These are phyloP conservation scores for Rhodophaea formosa DNA, from an alignment of 2,888 invertebrate species.

Conservation along the genomic window DNA sequence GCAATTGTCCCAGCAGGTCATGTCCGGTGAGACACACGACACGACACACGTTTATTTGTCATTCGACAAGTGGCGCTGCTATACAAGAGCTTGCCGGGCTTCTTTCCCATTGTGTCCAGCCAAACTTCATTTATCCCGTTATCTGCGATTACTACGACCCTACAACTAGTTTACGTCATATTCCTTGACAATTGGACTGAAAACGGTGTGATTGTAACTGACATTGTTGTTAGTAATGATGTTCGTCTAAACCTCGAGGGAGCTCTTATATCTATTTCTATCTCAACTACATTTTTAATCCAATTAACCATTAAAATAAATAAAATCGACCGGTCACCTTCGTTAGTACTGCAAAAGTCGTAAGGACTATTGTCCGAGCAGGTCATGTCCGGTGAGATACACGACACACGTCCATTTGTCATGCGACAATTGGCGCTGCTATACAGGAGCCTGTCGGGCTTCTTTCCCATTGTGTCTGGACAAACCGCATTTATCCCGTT, in stretches of 20 bases:
- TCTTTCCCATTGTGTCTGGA: slow-evolving; percentile 23
- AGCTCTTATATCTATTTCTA: too few relatives aligned
- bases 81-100: slow-evolving; percentile 11
- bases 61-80: slow-evolving; percentile 16
- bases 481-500: slow-evolving; percentile 29
- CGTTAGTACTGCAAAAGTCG: too few relatives aligned
- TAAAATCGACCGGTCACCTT: too few relatives aligned
- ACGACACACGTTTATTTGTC: slow-evolving; percentile 58
- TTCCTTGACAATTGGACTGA: too few relatives aligned
- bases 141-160: slow-evolving; percentile 37
- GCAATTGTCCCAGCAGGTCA: slow-evolving; percentile 30
- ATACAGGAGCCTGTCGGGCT: slow-evolving; percentile 10
- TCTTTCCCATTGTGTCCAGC: slow-evolving; percentile 22
- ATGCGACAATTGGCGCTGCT: slow-evolving; percentile 16
- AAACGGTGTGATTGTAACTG: too few relatives aligned
- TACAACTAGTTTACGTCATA: slow-evolving; percentile 38
- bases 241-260: too few relatives aligned
- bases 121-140: slow-evolving; percentile 29
- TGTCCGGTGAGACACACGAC: slow-evolving; percentile 43
- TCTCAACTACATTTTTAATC: too few relatives aligned
- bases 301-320: too few relatives aligned
- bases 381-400: slow-evolving; percentile 34
- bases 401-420: slow-evolving; percentile 58
- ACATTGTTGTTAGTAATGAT: too few relatives aligned
- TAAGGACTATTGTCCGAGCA: slow-evolving; percentile 25